phyloP scores from a whole-genome alignment of 2,888 invertebrate genomes.

The Tachina fera region DNA sequence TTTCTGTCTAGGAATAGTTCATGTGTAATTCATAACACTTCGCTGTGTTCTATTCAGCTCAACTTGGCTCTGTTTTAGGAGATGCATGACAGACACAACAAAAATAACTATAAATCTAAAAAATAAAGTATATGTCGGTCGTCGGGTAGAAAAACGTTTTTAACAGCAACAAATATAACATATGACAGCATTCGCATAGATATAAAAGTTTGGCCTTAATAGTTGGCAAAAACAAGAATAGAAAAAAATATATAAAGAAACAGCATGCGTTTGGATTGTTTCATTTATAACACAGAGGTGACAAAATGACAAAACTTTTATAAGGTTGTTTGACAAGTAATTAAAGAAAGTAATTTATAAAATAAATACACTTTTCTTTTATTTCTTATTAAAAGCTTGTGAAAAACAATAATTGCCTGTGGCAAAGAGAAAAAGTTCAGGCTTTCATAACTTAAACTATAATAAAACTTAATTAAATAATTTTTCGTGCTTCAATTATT shows the following conservation, averaged over 20 bases:
- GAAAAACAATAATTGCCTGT: no score
- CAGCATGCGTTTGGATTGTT: conserved; percentile 5
- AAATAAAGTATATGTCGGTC: conserved; percentile 56
- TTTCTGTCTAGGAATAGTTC: neutral
- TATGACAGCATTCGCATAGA: conserved; percentile 9
- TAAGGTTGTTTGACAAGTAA: conserved; percentile 33
- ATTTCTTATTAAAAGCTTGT: neutral
- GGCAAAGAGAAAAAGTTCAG: no score
- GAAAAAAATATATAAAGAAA: neutral
- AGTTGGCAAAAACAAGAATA: neutral
- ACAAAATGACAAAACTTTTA: conserved; percentile 52
- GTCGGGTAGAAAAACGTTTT: conserved; percentile 59
- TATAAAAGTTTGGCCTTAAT: conserved; percentile 50
- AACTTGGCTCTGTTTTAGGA: conserved; percentile 28
- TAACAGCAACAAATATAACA: conserved; percentile 37
- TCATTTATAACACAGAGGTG: conserved; percentile 31
- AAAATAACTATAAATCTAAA: conserved; percentile 51
- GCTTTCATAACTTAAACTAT: no score
- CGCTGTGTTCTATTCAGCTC: neutral
- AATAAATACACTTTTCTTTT: neutral
- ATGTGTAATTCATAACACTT: conserved; percentile 19
- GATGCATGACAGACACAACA: neutral
- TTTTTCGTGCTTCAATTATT: no score
- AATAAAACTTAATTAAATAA: no score
- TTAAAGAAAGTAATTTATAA: conserved; percentile 26